These are phyloP conservation scores for Molorchus minor DNA, from an alignment of 2,888 invertebrate genomes.

Conservation along the genomic window DNA sequence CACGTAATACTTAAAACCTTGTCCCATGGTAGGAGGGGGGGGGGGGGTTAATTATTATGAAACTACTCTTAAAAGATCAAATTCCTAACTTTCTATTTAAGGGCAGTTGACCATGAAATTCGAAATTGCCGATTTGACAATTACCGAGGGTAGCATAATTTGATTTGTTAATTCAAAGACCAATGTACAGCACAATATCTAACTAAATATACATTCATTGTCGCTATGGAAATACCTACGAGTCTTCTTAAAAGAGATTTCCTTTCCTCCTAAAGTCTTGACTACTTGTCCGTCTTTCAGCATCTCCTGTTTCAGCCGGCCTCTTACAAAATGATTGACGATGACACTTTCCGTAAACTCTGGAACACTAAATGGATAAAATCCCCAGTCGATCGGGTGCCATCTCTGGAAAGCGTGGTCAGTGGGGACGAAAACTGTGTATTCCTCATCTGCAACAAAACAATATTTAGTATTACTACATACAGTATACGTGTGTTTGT, in stretches of 20 bases:
- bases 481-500: background rate
- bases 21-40: too few species aligned
- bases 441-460: conserved; percentile 64
- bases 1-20: too few species aligned
- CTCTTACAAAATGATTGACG: conserved; percentile 70
- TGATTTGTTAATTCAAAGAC: too few species aligned
- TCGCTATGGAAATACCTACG: conserved; percentile 62
- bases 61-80: too few species aligned
- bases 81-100: too few species aligned
- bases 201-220: background rate
- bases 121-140: too few species aligned
- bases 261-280: conserved; percentile 69
- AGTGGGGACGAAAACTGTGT: conserved; percentile 71
- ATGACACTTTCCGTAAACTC: conserved; percentile 72
- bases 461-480: conserved; percentile 16
- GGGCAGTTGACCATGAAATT: too few species aligned
- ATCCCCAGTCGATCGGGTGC: conserved; percentile 77
- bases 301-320: conserved; percentile 66
- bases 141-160: too few species aligned
- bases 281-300: conserved; percentile 67
- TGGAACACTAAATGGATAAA: conserved; percentile 73
- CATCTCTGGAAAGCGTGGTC: conserved; percentile 74
- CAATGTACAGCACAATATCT: too few species aligned
- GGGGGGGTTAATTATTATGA: too few species aligned
- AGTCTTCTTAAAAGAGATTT: conserved; percentile 67